Percentiles rank a stretch among this genome's conserved stretches.
Conservation (phyloP, 2,113 vertebrate species). For the Engystomops pustulosus region DNA sequence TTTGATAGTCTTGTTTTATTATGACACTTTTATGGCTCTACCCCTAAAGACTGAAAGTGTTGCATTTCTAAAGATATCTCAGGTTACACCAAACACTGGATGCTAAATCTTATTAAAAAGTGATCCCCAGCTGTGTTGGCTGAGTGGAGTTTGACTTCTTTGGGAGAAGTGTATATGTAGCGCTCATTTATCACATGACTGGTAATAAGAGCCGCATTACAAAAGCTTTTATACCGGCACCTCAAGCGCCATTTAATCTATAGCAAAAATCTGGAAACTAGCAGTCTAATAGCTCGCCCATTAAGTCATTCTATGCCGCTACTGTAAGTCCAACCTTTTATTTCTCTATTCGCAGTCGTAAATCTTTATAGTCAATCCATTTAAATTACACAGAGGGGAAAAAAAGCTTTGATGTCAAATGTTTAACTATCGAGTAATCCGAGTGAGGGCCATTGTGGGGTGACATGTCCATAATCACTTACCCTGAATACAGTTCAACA, state of each 20-base stretch:
- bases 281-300: neutral
- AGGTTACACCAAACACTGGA: conserved; percentile 28
- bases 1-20: conserved; percentile 42
- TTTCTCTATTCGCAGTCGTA: neutral
- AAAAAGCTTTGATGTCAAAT: neutral
- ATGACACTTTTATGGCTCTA: conserved; percentile 42
- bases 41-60: conserved; percentile 30
- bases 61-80: conserved; percentile 36
- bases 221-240: conserved; percentile 32
- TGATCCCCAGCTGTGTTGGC: conserved; percentile 42
- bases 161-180: neutral
- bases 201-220: conserved; percentile 11
- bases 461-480: neutral
- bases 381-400: neutral
- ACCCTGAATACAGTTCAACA: neutral
- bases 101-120: conserved; percentile 24
- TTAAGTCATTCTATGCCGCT: neutral
- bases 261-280: neutral
- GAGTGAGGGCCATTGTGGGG: neutral
- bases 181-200: conserved; percentile 2
- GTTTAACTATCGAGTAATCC: neutral
- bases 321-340: conserved; percentile 5
- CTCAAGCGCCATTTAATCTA: conserved; percentile 25
- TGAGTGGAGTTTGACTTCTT: conserved; percentile 30
- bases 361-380: conserved; percentile 19